Base-by-base conservation (phyloP, 2,888 invertebrate species). In the Abrostola triplasia region DNA sequence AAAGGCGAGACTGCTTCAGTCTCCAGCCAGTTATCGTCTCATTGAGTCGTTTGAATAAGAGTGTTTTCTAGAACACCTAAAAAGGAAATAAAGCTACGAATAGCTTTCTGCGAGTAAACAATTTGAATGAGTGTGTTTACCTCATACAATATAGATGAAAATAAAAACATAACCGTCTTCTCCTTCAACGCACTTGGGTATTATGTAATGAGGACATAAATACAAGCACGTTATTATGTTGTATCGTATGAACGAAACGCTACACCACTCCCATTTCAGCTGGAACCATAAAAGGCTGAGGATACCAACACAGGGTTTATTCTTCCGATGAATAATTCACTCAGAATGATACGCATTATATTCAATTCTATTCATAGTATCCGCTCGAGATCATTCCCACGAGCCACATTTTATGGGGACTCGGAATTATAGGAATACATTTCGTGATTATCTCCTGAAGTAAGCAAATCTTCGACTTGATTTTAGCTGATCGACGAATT, bases 241-340 rank as follows among this genome's bases (percentile, higher is more conserved):
- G 49, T 62, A 65, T 60, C 24, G 37, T 53, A 50, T 64, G 10
- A 35, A 11, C 13, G 9, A 40, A 57, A 54, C 24, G 40, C 50
- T 41, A 61, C 50, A 50, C 51, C 51, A 63, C 54, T 62, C 47
- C 49, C 50, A 68, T 78, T 78, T 55, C 55, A 66, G 56, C 53
- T 12, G 4, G 42, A 47, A 53, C 58, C 52, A 71, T 78, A 77
- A 78, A 78, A 68, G 69, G 51, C 68, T 50, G 66, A 72, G 72
- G 72, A 78, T 78, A 75, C 51, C 38, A 66, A 67, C 53, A 54
- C 59, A 67, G 60, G 61, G 47, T 59, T 72, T 72, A 76, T 65
- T 69, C 52, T 64, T 48, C 36, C 61, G 55, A 79, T 77, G 76
- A 79, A 77, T 79, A 67, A 79, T 79, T 79, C 73, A 72, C 57